A percentile compares a stretch with the other conserved stretches of the same genome.
Evolutionary conservation across 2,113 vertebrate species (phyloP).

Genomic region (Globicephala melas): DNA sequence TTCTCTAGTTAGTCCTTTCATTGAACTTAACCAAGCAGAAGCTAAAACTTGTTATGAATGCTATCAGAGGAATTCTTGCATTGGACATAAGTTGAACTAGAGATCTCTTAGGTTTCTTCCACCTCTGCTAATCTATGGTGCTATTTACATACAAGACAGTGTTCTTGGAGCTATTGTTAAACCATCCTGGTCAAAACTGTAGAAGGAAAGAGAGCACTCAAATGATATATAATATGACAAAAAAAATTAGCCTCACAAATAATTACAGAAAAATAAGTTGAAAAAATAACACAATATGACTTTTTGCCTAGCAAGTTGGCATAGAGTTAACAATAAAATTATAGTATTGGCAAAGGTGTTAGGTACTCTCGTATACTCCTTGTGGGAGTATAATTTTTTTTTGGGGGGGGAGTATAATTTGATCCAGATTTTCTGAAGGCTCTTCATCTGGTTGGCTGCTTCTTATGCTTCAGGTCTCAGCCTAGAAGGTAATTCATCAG

Average conservation of each 20-base stretch:
- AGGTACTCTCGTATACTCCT: not conserved
- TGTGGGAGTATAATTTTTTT: not conserved
- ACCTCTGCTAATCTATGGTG: not conserved
- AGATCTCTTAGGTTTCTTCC: not conserved
- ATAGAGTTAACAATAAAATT: not conserved
- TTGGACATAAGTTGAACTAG: not conserved
- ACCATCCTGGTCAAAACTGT: not conserved
- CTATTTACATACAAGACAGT: not conserved
- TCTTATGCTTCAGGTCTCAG: not conserved
- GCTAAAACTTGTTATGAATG: not conserved
- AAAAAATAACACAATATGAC: not conserved
- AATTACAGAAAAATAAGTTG: not conserved
- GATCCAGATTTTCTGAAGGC: not conserved
- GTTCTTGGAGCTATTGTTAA: not conserved
- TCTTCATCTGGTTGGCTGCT: not conserved
- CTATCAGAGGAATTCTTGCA: not conserved
- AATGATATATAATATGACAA: not conserved
- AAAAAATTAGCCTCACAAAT: not conserved
- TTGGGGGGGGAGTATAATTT: not conserved
- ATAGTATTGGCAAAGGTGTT: not conserved
- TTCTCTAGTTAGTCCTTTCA: not conserved
- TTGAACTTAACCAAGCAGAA: not conserved
- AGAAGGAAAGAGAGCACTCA: not conserved
- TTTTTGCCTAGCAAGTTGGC: not conserved
- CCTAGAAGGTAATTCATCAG: not conserved